Conservation (phyloP, 2,113 vertebrate species). For the Phasianus colchicus region DNA sequence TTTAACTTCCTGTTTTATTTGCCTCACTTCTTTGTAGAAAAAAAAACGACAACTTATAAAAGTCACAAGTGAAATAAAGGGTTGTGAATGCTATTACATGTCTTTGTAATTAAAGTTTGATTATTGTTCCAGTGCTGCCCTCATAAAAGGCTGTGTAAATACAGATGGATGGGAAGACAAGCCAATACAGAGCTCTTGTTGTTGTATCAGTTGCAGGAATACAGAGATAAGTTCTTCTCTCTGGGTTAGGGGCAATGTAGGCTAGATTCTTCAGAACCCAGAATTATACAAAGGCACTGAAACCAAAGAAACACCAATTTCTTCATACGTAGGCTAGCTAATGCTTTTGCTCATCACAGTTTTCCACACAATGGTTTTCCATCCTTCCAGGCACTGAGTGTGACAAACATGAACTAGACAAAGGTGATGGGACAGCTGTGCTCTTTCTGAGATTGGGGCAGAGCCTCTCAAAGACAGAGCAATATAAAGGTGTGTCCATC, state of each 20-base stretch:
- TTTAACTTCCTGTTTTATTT: not conserved
- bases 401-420: not conserved
- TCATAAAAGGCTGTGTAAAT: slow-evolving; percentile 28
- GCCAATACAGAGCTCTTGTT: slow-evolving; percentile 31
- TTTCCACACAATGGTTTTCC: not conserved
- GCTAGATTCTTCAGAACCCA: not conserved
- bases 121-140: slow-evolving; percentile 2
- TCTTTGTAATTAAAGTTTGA: slow-evolving; percentile 38
- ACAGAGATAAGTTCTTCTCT: not conserved
- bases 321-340: not conserved
- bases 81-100: not conserved
- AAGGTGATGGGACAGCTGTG: not conserved
- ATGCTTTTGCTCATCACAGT: not conserved
- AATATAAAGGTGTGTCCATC: not conserved
- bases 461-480: not conserved
- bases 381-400: not conserved
- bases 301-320: not conserved
- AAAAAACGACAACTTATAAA: not conserved
- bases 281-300: not conserved
- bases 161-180: slow-evolving; percentile 37
- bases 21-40: not conserved
- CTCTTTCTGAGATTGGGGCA: not conserved
- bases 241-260: not conserved
- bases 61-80: not conserved
- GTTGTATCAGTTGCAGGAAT: not conserved